Base-by-base conservation (phyloP, 2,888 invertebrate species). In the Chydorus sphaericus region DNA sequence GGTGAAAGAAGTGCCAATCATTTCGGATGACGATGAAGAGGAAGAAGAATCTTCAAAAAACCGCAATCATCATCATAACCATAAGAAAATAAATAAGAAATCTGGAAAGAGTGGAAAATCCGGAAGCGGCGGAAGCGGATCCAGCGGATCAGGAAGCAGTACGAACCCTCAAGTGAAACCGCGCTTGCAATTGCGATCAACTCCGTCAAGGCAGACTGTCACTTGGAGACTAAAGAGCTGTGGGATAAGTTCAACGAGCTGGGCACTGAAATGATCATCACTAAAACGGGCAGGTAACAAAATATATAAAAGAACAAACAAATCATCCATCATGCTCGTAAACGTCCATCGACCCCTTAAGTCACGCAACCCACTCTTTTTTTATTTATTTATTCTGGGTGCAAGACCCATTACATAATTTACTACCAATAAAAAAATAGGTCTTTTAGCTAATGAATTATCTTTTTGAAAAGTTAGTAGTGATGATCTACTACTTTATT, bases 181-280 rank as follows among this genome's bases (percentile, higher is more conserved):
- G n/a, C 58, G 71, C 80, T 76, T 88, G 87, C 75, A 86, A 85
- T 65, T 84, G 86, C 69, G 87, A 88, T 65, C 88, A 88, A 65
- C 77, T 89, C 68, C 74, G 79, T 63, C 82, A 83, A 65, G 85
- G 92, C 64, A n/a, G 84, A 89, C 65, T 94, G 93, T 71, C 85
- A 89, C 65, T 75, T 94, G 64, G 94, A 94, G 74, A 93, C 92
- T 54, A 91, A 91, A 71, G 94, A 94, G 64, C 77, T 96, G n/a
- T 96, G 94, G 94, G 90, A 91, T 72, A 93, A 93, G 73, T 96
- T 96, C 74, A 70, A 71, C 62, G 72, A 74, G 55, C 67, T 75
- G 30, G 74, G 73, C 16, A 75, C 75, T 1, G 75, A 75, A 64
- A 75, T 76, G 75, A 75, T 75, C 62, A 76, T 76, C 62, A 75